Percentiles rank a stretch among this genome's conserved stretches.
Conservation (phyloP, 2,113 vertebrate genomes). For the Cyrtonyx montezumae region DNA sequence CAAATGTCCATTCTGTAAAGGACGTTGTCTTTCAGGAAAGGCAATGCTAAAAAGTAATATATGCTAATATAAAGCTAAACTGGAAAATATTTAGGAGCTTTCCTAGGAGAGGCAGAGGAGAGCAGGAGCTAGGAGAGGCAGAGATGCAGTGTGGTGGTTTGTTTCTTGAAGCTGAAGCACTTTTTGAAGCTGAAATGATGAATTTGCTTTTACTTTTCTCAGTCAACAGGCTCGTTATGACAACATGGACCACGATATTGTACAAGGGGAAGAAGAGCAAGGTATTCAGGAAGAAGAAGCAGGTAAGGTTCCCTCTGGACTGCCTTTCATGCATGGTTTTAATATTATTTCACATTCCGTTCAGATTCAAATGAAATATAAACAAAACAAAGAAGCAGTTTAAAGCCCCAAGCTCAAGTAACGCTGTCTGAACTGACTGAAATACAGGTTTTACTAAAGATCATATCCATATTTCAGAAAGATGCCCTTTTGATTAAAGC, state of each 20-base stretch:
- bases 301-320: conserved; percentile 61
- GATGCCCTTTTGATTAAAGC: not conserved
- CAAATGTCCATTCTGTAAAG: not conserved
- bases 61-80: not conserved
- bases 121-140: not conserved
- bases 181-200: not conserved
- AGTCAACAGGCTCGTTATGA: conserved; percentile 87
- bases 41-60: not conserved
- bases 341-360: not conserved
- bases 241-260: conserved; percentile 85
- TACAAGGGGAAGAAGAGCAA: conserved; percentile 84
- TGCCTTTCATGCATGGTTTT: not conserved
- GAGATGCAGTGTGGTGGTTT: not conserved
- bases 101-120: not conserved
- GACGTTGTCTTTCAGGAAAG: not conserved
- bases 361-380: conserved; percentile 1
- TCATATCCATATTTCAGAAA: not conserved
- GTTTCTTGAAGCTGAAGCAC: not conserved
- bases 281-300: conserved; percentile 84
- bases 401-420: not conserved
- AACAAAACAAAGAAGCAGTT: not conserved
- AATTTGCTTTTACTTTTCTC: conserved; percentile 34
- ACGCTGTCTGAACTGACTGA: not conserved
- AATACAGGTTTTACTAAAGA: not conserved
- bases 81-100: not conserved